Evolutionary conservation across 2,888 invertebrate species (phyloP), one percentile per base, ranked within the genome.

Genomic region (Dione vanillae): DNA sequence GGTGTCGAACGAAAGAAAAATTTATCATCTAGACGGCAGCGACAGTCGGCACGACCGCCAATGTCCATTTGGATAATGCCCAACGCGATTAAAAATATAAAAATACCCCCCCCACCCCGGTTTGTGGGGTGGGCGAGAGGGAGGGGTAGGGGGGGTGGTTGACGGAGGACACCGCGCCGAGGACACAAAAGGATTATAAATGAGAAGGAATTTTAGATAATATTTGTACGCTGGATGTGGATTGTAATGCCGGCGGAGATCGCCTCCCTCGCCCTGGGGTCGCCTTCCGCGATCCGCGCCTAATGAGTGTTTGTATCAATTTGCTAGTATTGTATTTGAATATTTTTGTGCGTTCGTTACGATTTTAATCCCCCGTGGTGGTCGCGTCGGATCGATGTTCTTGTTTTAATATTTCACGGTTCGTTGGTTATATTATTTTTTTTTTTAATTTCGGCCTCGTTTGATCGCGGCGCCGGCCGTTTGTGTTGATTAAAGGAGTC

Each of bases 151-250:
- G 78, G 79, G 77, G 76, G 85, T 85, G 82, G 87, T 88, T 90
- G 92, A 91, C 92, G 92, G 92, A 92, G 92, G 93, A 92, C 91
- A 88, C 91, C 89, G 90, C 91, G 86, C 90, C 88, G 91, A 92
- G 91, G 92, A 93, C 92, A 93, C 93, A 93, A 93, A 93, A 93
- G 93, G 93, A 93, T 93, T 93, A 93, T 93, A 93, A 93, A 93
- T 93, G 93, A 93, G 93, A 92, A 93, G 93, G 93, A 93, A 93
- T 93, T 93, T 92, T 92, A 93, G 93, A 93, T 93, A 93, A 93
- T 92, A 93, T 93, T 93, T 93, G 93, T 93, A 91, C 92, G 92
- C 85, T 88, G 92, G 89, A 92, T 92, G 92, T 91, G 92, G 91
- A 93, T 92, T 92, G 93, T 92, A 92, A 91, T 88, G 91, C 88